Evolutionary conservation across 2,888 invertebrate species (phyloP), one percentile per base, ranked within the genome.

Genomic region (Microctonus brassicae): DNA sequence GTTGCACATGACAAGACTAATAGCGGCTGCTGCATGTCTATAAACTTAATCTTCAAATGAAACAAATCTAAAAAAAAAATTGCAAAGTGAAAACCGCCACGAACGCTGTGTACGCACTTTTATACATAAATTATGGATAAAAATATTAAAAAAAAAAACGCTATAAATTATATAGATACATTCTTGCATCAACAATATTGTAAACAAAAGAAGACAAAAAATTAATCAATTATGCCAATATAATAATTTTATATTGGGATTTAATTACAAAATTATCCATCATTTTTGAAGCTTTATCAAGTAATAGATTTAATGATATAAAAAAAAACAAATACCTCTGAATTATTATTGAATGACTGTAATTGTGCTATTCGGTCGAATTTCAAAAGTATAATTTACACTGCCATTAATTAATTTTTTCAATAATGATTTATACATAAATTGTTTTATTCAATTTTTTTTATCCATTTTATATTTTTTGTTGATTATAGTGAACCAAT

Each of bases 101-200:
- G 53, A 65, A 34, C 34, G 34, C 53, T 17, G 33, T 65, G 11
- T 20, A 20, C 26, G 34, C 29, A 65, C 24, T 65, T 65, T 65
- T 65, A 34, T 65, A 65, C 65, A 65, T 65, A 22, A 47, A 24
- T 13, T 55, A 24, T 55, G 55, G 55, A n/a, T 47, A 55, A 55
- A 29, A 5, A n/a, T 20, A 53, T 20, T 24, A 26, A 26, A 11
- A 55, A 55, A 55, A 26, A 55, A 55, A 55, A 53, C 24, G 55
- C 55, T 55, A 55, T 10, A 33, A 58, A 29, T 58, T 34, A 20
- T 20, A 58, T 58, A 58, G 26, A 55, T n/a, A 58, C 33, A 58
- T 20, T 33, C 17, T 58, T 33, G 26, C 33, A 33, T 58, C 34
- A 17, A 34, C 58, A 58, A 58, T 58, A 33, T 33, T 13, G 33